Conservation (phyloP, 2,888 invertebrate genomes). For the Orgyia antiqua region DNA sequence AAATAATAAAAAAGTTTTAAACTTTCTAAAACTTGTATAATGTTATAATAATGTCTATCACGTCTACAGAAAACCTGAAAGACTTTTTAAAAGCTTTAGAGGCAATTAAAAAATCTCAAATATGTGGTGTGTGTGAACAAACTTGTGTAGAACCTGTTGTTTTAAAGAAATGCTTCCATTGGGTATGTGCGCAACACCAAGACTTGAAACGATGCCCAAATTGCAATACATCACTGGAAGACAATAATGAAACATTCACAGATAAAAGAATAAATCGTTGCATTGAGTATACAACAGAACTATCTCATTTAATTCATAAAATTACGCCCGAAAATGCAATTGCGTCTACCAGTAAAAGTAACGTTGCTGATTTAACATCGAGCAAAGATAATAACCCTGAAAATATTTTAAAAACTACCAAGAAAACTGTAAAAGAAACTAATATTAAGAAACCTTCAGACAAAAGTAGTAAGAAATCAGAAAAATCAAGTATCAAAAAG, state of each 20-base stretch:
- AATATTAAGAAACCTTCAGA: neutral
- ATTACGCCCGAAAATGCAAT: constrained; percentile 21
- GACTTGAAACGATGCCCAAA: constrained; percentile 46
- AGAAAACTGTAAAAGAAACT: no score
- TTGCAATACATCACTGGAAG: constrained; percentile 43
- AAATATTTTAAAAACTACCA: no score
- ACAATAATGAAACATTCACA: constrained; percentile 34
- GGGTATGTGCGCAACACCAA: constrained; percentile 58
- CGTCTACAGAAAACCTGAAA: constrained; percentile 36
- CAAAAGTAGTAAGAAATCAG: no score
- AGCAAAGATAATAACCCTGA: no score
- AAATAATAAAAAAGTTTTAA: no score
- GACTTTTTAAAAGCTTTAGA: constrained; percentile 55
- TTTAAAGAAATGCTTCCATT: constrained; percentile 61
- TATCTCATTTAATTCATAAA: constrained; percentile 41
- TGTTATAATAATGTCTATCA: no score
- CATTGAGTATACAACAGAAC: constrained; percentile 41
- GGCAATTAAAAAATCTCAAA: constrained; percentile 48
- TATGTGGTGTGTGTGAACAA: constrained; percentile 51
- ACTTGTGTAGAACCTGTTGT: constrained; percentile 57
- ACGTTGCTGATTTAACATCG: neutral
- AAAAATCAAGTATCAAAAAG: no score
- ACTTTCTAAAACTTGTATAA: no score
- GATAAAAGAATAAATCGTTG: constrained; percentile 43
- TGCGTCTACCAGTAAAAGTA: constrained; percentile 4